These are phyloP conservation scores for Synanthedon tipuliformis DNA, from an alignment of 2,888 invertebrate species.

Conservation along the genomic window DNA sequence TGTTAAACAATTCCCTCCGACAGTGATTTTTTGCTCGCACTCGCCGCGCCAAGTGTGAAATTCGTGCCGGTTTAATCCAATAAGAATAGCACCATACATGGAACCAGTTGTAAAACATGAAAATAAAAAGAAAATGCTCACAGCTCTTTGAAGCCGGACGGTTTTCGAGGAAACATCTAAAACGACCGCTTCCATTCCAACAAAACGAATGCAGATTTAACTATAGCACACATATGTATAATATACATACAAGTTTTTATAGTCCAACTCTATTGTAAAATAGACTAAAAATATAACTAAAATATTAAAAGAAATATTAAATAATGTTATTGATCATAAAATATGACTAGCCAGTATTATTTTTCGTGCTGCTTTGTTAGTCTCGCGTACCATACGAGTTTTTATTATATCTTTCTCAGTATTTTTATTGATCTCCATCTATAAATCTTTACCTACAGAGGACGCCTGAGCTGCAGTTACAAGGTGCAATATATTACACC, in stretches of 20 bases:
- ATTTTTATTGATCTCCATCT: constrained; percentile 46
- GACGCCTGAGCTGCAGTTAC: constrained; percentile 22
- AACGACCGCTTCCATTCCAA: not conserved
- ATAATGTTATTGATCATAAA: constrained; percentile 37
- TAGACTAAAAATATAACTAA: too few species aligned
- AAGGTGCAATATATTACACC: constrained; percentile 42
- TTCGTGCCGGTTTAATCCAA: constrained; percentile 26
- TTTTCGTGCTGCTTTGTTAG: constrained; percentile 11
- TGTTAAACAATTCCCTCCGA: constrained; percentile 32
- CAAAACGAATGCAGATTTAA: too few species aligned
- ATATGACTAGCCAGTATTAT: constrained; percentile 16
- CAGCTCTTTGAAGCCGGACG: not conserved
- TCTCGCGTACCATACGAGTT: constrained; percentile 19
- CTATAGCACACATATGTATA: too few species aligned
- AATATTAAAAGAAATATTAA: constrained; percentile 6
- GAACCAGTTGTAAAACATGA: not conserved
- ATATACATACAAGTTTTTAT: too few species aligned
- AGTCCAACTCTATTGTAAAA: too few species aligned
- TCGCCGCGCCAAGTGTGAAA: constrained; percentile 39
- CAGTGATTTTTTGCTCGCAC: constrained; percentile 27
- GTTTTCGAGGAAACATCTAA: not conserved
- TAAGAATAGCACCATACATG: constrained; percentile 24
- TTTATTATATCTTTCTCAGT: constrained; percentile 39
- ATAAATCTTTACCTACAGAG: constrained; percentile 44
- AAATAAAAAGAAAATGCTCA: not conserved